These are phyloP conservation scores for Syrmaticus mikado DNA, from an alignment of 2,113 vertebrate species.

Conservation along the genomic window DNA sequence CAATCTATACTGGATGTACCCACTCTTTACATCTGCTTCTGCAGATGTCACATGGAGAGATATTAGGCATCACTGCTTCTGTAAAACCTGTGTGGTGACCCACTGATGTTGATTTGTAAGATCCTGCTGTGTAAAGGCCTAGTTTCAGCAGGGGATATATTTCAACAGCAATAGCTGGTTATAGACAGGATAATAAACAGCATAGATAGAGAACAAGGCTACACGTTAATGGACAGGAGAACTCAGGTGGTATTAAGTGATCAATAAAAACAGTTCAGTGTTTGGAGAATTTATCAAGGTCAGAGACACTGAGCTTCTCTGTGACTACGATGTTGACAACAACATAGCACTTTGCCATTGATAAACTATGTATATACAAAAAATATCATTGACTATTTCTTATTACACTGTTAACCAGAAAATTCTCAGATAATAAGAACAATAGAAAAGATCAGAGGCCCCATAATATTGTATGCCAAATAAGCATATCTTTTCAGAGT, in stretches of 20 bases:
- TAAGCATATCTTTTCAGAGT: not conserved
- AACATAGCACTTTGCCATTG: slow-evolving; percentile 13
- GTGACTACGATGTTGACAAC: slow-evolving; percentile 41
- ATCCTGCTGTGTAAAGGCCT: slow-evolving; percentile 84
- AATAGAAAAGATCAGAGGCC: not conserved
- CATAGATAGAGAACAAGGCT: slow-evolving; percentile 69
- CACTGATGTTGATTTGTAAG: slow-evolving; percentile 78
- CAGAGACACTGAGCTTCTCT: slow-evolving; percentile 50
- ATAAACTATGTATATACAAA: not conserved
- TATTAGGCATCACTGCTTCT: slow-evolving; percentile 76
- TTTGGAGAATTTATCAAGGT: slow-evolving; percentile 81
- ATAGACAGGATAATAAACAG: slow-evolving; percentile 80
- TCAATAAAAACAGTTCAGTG: slow-evolving; percentile 76
- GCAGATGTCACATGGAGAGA: slow-evolving; percentile 73
- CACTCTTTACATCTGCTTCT: slow-evolving; percentile 73
- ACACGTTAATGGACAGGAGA: slow-evolving; percentile 72
- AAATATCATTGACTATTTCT: not conserved
- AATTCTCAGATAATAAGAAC: not conserved
- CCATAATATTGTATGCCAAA: not conserved
- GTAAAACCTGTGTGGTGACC: slow-evolving; percentile 75
- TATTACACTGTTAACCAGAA: slow-evolving; percentile 11
- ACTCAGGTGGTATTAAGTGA: slow-evolving; percentile 73
- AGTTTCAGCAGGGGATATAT: slow-evolving; percentile 78
- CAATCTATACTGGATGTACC: slow-evolving; percentile 51
- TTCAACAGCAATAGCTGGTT: slow-evolving; percentile 75